phyloP scores from a whole-genome alignment of 2,888 invertebrate genomes.

The Stratiomys singularior region DNA sequence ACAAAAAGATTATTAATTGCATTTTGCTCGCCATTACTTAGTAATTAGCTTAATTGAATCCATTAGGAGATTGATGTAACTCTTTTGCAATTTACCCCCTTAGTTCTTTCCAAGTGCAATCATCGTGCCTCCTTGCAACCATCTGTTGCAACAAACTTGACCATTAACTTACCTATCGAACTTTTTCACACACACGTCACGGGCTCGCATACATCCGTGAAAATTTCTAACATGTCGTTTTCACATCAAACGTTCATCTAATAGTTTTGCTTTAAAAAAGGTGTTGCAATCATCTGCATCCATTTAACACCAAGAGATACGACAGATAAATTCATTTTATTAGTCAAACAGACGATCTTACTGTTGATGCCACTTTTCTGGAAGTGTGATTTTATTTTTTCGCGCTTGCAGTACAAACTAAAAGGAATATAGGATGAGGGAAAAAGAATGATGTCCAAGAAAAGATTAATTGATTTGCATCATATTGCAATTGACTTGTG shows the following conservation, averaged over 20 bases:
- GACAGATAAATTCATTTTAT: constrained; percentile 1
- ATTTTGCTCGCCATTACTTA: constrained; percentile 37
- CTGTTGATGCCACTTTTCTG: not conserved
- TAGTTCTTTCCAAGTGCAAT: constrained; percentile 11
- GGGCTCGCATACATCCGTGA: not conserved
- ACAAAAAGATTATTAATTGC: constrained; percentile 47
- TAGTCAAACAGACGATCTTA: not conserved
- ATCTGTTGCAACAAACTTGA: not conserved
- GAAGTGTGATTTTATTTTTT: too few species aligned
- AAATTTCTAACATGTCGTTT: not conserved
- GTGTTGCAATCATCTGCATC: constrained; percentile 31
- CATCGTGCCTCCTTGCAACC: not conserved
- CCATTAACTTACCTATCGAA: constrained; percentile 8
- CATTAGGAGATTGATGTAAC: constrained; percentile 43
- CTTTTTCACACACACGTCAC: constrained; percentile 1
- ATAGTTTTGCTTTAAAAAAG: constrained; percentile 14
- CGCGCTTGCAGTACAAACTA: not conserved
- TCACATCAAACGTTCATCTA: constrained; percentile 30
- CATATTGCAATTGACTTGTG: constrained; percentile 13
- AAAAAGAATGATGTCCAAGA: not conserved
- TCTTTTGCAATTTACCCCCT: constrained; percentile 39
- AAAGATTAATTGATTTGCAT: constrained; percentile 39
- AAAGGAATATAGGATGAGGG: not conserved
- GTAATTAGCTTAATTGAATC: constrained; percentile 48
- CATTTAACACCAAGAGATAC: not conserved